These are phyloP conservation scores for Abramis brama DNA, from an alignment of 2,113 vertebrate species.

Conservation along the genomic window DNA sequence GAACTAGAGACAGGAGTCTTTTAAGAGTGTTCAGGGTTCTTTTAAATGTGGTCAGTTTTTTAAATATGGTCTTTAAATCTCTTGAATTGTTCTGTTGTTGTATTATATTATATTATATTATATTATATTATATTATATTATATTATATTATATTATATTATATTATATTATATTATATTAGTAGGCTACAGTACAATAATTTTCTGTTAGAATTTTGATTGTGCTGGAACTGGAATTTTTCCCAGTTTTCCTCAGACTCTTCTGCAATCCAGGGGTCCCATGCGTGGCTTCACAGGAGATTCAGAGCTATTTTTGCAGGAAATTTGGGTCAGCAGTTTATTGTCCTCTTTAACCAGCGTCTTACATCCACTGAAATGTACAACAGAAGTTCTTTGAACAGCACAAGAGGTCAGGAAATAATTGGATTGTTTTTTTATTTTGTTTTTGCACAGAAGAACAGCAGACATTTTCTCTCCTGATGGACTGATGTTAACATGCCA, in stretches of 20 bases:
- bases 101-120: too few relatives aligned
- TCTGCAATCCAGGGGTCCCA: conserved; percentile 33
- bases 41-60: background rate
- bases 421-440: background rate
- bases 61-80: background rate
- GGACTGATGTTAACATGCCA: background rate
- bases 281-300: conserved; percentile 26
- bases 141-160: too few relatives aligned
- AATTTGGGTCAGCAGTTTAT: conserved; percentile 52
- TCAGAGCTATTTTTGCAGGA: conserved; percentile 50
- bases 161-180: too few relatives aligned
- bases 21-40: background rate
- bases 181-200: too few relatives aligned
- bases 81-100: background rate
- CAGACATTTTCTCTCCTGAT: too few relatives aligned
- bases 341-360: conserved; percentile 43
- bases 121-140: too few relatives aligned
- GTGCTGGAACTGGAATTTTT: too few relatives aligned
- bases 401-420: conserved; percentile 5
- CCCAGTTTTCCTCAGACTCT: conserved; percentile 10
- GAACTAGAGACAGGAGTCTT: background rate
- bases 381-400: background rate
- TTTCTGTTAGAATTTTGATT: too few relatives aligned
- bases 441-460: background rate
- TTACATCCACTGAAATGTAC: background rate